phyloP scores from a whole-genome alignment of 2,888 invertebrate genomes.

The Pecten maximus region DNA sequence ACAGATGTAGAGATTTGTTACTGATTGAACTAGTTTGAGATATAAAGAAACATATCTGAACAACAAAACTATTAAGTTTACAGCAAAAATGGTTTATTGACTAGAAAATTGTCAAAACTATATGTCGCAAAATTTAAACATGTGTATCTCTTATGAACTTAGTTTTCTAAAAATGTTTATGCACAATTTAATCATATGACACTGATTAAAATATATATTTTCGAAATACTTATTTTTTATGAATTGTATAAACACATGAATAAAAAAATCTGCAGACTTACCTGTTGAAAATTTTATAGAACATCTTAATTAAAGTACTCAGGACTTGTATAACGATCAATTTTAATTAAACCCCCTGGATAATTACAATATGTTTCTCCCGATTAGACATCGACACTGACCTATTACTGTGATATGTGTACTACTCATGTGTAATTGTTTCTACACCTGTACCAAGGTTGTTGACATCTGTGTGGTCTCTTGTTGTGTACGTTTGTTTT shows the following conservation, averaged over 20 bases:
- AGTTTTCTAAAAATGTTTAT: neutral
- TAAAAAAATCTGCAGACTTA: neutral
- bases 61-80: too few relatives aligned
- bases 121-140: neutral
- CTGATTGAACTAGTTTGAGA: too few relatives aligned
- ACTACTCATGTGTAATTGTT: neutral
- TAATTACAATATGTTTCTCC: neutral
- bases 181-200: neutral
- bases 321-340: neutral
- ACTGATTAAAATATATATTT: too few relatives aligned
- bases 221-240: neutral
- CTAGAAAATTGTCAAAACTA: neutral
- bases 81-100: neutral
- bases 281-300: neutral
- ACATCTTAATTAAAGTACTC: neutral
- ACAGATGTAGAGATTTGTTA: too few relatives aligned
- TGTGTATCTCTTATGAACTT: neutral
- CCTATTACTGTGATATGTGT: neutral
- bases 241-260: neutral
- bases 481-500: neutral
- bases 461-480: neutral
- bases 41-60: too few relatives aligned
- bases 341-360: neutral
- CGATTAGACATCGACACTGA: neutral
- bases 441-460: neutral